These are phyloP conservation scores for Caenorhabditis panamensis DNA, from an alignment of 2,888 invertebrate species.

Conservation along the genomic window DNA sequence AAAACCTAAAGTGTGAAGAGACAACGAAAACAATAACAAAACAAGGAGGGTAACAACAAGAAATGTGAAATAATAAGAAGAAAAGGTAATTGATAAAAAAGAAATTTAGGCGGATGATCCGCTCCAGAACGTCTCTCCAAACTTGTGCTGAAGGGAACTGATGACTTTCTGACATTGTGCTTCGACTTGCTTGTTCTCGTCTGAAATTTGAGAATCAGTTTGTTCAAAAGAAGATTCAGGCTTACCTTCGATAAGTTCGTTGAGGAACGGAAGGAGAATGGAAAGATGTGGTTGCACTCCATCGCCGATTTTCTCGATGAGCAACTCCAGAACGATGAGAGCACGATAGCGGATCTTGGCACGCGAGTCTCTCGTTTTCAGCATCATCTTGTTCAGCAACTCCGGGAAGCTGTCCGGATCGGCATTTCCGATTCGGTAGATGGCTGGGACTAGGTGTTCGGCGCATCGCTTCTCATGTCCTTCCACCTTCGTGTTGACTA, in stretches of 20 bases:
- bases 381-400: constrained; percentile 67
- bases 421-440: constrained; percentile 68
- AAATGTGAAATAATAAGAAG: constrained; percentile 22
- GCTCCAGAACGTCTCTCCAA: constrained; percentile 70
- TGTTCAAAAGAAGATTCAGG: no score
- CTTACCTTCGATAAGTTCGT: constrained; percentile 75
- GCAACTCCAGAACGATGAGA: constrained; percentile 74
- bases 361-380: constrained; percentile 66
- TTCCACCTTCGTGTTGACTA: constrained; percentile 74
- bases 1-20: not conserved
- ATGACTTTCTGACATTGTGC: constrained; percentile 76
- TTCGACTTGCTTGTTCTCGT: constrained; percentile 75
- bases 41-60: not conserved
- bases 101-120: constrained; percentile 35
- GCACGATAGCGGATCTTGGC: constrained; percentile 71
- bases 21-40: constrained; percentile 9
- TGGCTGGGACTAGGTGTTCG: constrained; percentile 65
- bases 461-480: constrained; percentile 78
- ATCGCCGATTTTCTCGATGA: constrained; percentile 75
- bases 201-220: constrained; percentile 53
- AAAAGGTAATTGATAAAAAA: constrained; percentile 22
- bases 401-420: constrained; percentile 65
- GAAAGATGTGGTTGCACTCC: constrained; percentile 76
- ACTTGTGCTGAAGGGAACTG: constrained; percentile 72
- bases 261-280: constrained; percentile 73